Base-by-base conservation (phyloP, 2,888 invertebrate genomes). In the Sinohyriopsis cumingii region DNA sequence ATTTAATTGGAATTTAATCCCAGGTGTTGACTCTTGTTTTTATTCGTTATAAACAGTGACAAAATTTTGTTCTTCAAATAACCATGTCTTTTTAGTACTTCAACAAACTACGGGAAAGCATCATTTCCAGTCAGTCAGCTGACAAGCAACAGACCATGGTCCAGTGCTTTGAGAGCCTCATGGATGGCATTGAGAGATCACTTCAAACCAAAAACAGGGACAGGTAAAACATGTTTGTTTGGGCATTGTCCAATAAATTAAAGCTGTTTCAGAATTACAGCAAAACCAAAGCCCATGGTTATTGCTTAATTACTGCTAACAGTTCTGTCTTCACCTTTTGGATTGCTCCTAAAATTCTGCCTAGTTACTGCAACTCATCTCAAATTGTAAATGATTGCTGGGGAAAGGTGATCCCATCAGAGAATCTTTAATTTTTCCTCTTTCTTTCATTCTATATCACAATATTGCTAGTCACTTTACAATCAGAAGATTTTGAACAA, bases 151-250 rank as follows among this genome's bases (percentile, higher is more conserved):
- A 82, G 62, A 83, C 95, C 71, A 95, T 98, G 93, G 96, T 95
- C 63, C 94, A 95, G 89, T 97, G 97, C 95, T 98, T 99, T 92
- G 95, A 95, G 85, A 95, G 94, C 85, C 93, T 99, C 56, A 99
- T 99, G 99, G 95, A 95, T 75, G 96, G 97, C 54, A 96, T 99
- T 80, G 98, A 99, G 91, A 93, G 97, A 81, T 98, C 97, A 91
- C 93, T 99, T 85, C 93, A 97, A 77, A 95, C 96, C 73, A 98
- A 97, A 92, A 99, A 99, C 91, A 93, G 98, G 88, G 99, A 99
- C 92, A 95, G 95, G 96, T 97, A 86, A 80, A 12, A 45, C 45
- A 45, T 45, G 12, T 45, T 45, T 45, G 45, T 45, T 45, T 45
- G 62, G 28, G 9, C 33, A 45, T 1, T 45, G 45, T 45, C 45